Evolutionary conservation across 2,888 invertebrate species (phyloP).

Genomic region (Neoscelio sp.): DNA sequence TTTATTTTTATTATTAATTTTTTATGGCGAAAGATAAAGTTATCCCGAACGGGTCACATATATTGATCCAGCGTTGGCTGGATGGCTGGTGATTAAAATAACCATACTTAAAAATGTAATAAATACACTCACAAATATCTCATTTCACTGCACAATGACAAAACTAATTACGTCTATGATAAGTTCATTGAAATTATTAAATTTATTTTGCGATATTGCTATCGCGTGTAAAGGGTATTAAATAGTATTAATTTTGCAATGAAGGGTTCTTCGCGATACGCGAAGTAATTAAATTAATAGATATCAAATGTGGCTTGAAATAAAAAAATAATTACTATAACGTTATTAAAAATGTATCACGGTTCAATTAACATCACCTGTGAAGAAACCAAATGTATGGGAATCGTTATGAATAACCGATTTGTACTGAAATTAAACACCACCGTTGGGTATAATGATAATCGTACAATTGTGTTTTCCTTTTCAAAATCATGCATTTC

Average conservation of each 20-base stretch:
- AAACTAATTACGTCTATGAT: not conserved
- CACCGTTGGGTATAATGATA: constrained; percentile 4
- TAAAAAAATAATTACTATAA: no score
- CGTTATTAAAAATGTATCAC: constrained; percentile 10
- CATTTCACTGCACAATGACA: not conserved
- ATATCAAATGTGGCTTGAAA: constrained; percentile 1
- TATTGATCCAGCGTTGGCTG: constrained; percentile 27
- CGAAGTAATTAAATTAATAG: constrained; percentile 20
- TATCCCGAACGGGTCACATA: not conserved
- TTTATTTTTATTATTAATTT: no score
- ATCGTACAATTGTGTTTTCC: constrained; percentile 41
- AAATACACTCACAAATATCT: constrained; percentile 6
- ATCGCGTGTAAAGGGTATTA: constrained; percentile 15
- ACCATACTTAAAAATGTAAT: constrained; percentile 34
- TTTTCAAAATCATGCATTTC: constrained; percentile 36
- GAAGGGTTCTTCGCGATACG: constrained; percentile 10
- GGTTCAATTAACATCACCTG: constrained; percentile 5
- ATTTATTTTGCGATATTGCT: constrained; percentile 4
- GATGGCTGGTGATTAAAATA: constrained; percentile 34
- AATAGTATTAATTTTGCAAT: constrained; percentile 20
- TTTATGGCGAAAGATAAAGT: no score
- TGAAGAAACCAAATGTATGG: no score
- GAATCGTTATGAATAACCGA: constrained; percentile 34
- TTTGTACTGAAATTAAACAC: constrained; percentile 26
- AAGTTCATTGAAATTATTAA: constrained; percentile 26